Percentiles rank a stretch among this genome's conserved stretches.
These are phyloP conservation scores for Cheiracanthium punctorium DNA, from an alignment of 2,888 invertebrate genomes.

Conservation along the genomic window DNA sequence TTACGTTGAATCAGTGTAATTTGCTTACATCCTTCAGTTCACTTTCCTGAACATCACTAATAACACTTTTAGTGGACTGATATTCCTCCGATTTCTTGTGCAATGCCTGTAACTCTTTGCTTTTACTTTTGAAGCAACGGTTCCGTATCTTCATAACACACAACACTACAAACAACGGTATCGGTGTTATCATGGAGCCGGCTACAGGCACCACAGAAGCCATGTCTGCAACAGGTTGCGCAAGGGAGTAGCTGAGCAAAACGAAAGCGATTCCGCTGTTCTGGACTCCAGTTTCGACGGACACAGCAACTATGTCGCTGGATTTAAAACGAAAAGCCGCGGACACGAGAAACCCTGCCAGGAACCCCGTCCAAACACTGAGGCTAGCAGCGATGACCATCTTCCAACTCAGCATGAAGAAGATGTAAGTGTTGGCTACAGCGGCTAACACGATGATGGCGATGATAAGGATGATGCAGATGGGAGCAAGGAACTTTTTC, in stretches of 20 bases:
- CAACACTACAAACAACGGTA: constrained; percentile 81
- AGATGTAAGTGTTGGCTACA: constrained; percentile 90
- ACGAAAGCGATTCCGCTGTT: constrained; percentile 95
- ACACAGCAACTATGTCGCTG: constrained; percentile 87
- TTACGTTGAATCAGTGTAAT: no score
- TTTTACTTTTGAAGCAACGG: constrained; percentile 27
- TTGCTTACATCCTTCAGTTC: not conserved
- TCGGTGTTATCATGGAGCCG: constrained; percentile 82
- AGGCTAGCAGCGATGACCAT: constrained; percentile 87
- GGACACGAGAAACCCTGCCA: constrained; percentile 82
- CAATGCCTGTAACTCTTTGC: constrained; percentile 30
- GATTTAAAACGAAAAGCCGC: constrained; percentile 80
- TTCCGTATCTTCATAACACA: constrained; percentile 46
- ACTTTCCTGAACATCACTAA: not conserved
- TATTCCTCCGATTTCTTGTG: no score
- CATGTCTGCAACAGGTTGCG: constrained; percentile 90
- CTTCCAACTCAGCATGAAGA: constrained; percentile 90
- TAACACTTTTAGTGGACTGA: not conserved
- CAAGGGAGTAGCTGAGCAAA: constrained; percentile 86
- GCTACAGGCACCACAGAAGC: constrained; percentile 77
- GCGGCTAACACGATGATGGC: constrained; percentile 91
- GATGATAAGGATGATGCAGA: constrained; percentile 85
- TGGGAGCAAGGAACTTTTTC: constrained; percentile 88
- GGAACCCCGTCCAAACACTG: constrained; percentile 88
- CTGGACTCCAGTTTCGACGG: constrained; percentile 92